Base-by-base conservation (phyloP, 2,113 vertebrate genomes). In the Heteronetta atricapilla region DNA sequence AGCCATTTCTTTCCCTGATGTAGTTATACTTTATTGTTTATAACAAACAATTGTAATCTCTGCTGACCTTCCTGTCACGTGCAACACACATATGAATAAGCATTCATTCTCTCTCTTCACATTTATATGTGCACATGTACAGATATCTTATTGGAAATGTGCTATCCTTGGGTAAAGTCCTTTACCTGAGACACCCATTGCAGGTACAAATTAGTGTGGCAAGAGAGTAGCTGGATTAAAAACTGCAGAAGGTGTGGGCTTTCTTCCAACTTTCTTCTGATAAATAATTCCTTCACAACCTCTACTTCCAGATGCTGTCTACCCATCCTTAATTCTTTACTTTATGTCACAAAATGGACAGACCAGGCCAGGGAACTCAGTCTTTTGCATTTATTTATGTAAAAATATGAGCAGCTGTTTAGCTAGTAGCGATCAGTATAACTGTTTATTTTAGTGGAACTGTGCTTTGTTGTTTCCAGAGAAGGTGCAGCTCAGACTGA, bases 81-180 rank as follows among this genome's bases (percentile, higher is more conserved):
- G 50, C 56, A 67, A 10, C 25, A 62, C 14, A 29, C n/a, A 53
- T 6, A 23, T 7, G 8, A 75, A 64, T 53, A 74, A 53, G 17
- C 33, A 58, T 28, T 58, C n/a, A 21, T 21, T 52, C 36, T 85
- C 13, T 38, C 21, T 73, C 26, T 68, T 34, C 0, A 0, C 31
- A 25, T 16, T 10, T 31, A 6, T 18, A 38, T 77, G 20, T 62
- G 36, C 34, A 44, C 4, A 19, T 19, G n/a, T 64, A 56, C 16
- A 58, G 11, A 46, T 75, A 48, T 26, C 56, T 77, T 73, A 70
- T 13, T 42, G 44, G 26, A 88, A 73, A 88, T 34, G 44, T 62
- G 31, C 26, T 88, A 22, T 66, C n/a, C 23, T 26, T 69, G 40
- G 5, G 11, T 87, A 19, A 58, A 88, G 22, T 73, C 8, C 17